phyloP scores from a whole-genome alignment of 64 coral and sea anemone species.

The Actinia tenebrosa region DNA sequence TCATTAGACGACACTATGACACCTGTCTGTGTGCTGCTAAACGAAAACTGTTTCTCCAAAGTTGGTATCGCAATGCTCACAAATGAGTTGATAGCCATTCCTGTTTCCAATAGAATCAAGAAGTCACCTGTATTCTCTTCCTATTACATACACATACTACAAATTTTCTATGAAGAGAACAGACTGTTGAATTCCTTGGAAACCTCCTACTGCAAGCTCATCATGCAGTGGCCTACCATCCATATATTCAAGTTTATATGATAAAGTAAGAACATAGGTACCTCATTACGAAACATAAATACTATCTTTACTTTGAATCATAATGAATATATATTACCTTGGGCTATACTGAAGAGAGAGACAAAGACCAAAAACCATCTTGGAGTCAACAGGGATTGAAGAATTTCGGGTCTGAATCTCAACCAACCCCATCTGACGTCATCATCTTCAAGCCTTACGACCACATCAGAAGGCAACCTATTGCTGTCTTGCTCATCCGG shows the following conservation, averaged over 20 bases:
- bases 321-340: constrained; percentile 70
- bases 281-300: no score
- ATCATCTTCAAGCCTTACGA: background rate
- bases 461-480: background rate
- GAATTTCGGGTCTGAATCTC: constrained; percentile 48
- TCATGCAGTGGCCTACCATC: no score
- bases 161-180: no score
- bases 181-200: no score
- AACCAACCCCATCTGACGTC: constrained; percentile 72
- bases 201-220: no score
- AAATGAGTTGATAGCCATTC: constrained; percentile 66
- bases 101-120: constrained; percentile 59
- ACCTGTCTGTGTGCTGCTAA: constrained; percentile 63
- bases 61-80: constrained; percentile 54
- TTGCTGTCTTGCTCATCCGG: background rate
- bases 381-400: constrained; percentile 58
- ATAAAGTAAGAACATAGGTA: no score
- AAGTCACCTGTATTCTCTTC: no score
- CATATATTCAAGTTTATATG: no score
- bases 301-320: no score
- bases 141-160: no score
- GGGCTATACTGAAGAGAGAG: constrained; percentile 54
- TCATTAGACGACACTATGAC: constrained; percentile 85
- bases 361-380: constrained; percentile 54
- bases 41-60: constrained; percentile 68